Conservation (phyloP, 2,113 vertebrate genomes). For the Malurus cyaneus region DNA sequence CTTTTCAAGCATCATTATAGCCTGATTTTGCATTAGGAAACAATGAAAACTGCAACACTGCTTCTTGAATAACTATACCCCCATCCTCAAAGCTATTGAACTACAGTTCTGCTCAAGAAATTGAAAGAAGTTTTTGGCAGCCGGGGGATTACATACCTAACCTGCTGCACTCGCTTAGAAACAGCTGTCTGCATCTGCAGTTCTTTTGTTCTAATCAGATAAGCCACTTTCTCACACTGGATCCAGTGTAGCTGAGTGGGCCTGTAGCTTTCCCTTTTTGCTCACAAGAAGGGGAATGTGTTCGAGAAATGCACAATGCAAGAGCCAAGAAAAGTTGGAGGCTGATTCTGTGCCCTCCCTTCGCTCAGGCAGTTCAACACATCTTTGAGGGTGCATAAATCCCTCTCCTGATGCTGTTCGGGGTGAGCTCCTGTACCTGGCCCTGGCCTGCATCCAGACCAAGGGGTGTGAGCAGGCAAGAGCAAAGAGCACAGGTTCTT, state of each 20-base stretch:
- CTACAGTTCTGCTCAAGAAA: not conserved
- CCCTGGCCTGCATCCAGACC: not conserved
- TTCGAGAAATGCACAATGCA: not conserved
- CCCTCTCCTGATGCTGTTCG: too few species aligned
- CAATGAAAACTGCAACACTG: not conserved
- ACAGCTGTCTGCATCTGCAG: not conserved
- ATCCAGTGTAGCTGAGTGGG: not conserved
- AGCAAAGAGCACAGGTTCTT: not conserved
- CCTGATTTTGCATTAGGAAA: not conserved
- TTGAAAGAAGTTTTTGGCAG: not conserved
- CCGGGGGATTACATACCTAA: not conserved
- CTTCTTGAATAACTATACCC: not conserved
- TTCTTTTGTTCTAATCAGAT: not conserved
- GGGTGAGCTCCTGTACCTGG: not conserved
- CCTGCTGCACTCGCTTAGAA: accelerated
- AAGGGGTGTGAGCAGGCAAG: not conserved
- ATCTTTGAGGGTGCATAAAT: accelerated
- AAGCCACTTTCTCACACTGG: not conserved
- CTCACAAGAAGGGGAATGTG: not conserved
- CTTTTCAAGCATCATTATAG: not conserved
- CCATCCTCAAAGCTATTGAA: not conserved
- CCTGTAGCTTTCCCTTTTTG: not conserved
- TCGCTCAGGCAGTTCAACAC: accelerated
- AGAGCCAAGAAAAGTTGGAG: not conserved
- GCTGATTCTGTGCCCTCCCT: not conserved